Evolutionary conservation across 37 sponge, comb jelly and placozoan species (phyloP).

Genomic region (Spongilla lacustris): DNA sequence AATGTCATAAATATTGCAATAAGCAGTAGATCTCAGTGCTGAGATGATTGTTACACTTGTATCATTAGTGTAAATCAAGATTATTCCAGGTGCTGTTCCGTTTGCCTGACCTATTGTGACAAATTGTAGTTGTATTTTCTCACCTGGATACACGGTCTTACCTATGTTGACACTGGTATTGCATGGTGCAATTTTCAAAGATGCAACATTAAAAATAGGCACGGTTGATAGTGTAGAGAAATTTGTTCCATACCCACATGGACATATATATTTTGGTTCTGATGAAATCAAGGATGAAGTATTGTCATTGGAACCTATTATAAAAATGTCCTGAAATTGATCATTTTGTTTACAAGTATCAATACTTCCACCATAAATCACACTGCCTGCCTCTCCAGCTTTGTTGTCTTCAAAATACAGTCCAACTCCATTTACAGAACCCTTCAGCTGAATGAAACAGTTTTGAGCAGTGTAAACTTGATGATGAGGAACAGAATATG

Average conservation of each 20-base stretch:
- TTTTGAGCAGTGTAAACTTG: not conserved
- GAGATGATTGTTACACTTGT: not conserved
- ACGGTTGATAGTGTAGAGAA: not conserved
- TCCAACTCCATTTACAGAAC: not conserved
- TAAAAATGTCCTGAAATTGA: not conserved
- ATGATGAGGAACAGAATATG: not conserved
- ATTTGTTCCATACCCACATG: not conserved
- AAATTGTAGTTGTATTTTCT: not conserved
- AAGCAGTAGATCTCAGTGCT: not conserved
- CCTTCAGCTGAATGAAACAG: not conserved
- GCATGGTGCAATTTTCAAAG: not conserved
- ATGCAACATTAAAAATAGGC: not conserved
- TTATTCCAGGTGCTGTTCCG: not conserved
- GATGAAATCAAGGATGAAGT: not conserved
- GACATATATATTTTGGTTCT: not conserved
- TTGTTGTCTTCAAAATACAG: not conserved
- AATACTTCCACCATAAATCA: not conserved
- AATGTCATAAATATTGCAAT: not conserved
- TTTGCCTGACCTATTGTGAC: not conserved
- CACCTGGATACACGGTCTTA: not conserved
- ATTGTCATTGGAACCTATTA: not conserved
- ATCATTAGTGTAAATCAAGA: not conserved
- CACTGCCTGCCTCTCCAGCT: not conserved
- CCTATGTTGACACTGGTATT: not conserved
- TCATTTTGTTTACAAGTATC: not conserved